A percentile compares a stretch with the other conserved stretches of the same genome.
Conservation (phyloP, 2,113 vertebrate genomes). For the Rhynchopsitta pachyrhyncha region DNA sequence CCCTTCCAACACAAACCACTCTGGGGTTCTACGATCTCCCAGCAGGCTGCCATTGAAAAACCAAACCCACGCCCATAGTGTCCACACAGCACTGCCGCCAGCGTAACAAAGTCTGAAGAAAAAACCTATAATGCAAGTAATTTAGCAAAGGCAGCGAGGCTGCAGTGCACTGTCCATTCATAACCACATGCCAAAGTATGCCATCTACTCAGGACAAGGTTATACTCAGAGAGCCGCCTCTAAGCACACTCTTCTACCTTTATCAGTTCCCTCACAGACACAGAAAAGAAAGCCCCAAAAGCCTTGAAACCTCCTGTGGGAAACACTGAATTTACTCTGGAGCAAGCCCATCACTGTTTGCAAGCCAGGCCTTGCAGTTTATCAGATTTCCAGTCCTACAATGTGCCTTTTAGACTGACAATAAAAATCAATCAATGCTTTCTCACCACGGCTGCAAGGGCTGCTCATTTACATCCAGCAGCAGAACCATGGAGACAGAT, state of each 20-base stretch:
- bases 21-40: not conserved
- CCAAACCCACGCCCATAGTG: accelerated
- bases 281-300: not conserved
- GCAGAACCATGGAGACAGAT: not conserved
- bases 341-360: not conserved
- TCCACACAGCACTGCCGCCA: not conserved
- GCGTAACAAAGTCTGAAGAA: not conserved
- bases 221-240: not conserved
- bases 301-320: not conserved
- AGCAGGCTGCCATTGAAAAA: not conserved
- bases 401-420: not conserved
- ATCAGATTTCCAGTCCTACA: not conserved
- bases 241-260: not conserved
- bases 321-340: not conserved
- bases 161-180: not conserved
- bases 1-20: not conserved
- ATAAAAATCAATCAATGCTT: constrained; percentile 24
- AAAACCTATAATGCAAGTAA: not conserved
- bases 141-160: not conserved
- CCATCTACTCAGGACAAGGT: not conserved
- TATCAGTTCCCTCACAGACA: not conserved
- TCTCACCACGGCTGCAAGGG: not conserved
- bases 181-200: not conserved
- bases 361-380: not conserved
- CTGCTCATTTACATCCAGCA: not conserved